Percentiles rank a stretch among this genome's conserved stretches.
These are phyloP conservation scores for Leucania comma DNA, from an alignment of 2,888 invertebrate genomes.

Conservation along the genomic window DNA sequence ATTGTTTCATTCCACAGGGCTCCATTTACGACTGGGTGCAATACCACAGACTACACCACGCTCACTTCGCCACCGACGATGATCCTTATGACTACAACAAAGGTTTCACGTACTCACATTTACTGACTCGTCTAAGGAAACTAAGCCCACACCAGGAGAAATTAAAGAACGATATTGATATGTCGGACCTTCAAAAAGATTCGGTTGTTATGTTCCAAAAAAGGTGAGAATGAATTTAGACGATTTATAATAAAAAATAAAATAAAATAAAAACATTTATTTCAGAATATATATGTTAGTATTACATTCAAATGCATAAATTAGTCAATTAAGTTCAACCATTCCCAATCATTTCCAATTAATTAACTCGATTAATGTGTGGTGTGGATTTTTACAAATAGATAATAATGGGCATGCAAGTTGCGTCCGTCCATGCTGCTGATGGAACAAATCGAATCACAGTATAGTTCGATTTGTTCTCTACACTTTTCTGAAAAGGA, in stretches of 20 bases:
- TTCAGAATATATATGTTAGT: too few relatives aligned
- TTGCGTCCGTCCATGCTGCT: neutral
- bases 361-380: too few relatives aligned
- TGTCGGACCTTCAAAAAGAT: conserved; percentile 95
- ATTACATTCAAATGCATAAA: too few relatives aligned
- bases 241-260: too few relatives aligned
- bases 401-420: neutral
- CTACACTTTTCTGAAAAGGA: too few relatives aligned
- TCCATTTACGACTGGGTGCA: conserved; percentile 96
- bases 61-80: conserved; percentile 93
- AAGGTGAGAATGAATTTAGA: conserved; percentile 86
- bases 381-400: too few relatives aligned
- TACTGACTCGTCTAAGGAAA: conserved; percentile 93
- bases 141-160: conserved; percentile 92
- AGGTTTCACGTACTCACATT: conserved; percentile 96
- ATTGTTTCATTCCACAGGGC: conserved; percentile 90
- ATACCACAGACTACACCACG: conserved; percentile 95
- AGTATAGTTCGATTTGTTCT: neutral
- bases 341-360: too few relatives aligned
- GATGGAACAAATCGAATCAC: neutral
- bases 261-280: too few relatives aligned
- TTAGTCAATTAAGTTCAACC: too few relatives aligned
- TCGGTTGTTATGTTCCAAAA: conserved; percentile 95
- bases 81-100: conserved; percentile 95
- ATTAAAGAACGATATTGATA: conserved; percentile 93